phyloP scores from a whole-genome alignment of 2,888 invertebrate genomes.

The Resseliella maxima region DNA sequence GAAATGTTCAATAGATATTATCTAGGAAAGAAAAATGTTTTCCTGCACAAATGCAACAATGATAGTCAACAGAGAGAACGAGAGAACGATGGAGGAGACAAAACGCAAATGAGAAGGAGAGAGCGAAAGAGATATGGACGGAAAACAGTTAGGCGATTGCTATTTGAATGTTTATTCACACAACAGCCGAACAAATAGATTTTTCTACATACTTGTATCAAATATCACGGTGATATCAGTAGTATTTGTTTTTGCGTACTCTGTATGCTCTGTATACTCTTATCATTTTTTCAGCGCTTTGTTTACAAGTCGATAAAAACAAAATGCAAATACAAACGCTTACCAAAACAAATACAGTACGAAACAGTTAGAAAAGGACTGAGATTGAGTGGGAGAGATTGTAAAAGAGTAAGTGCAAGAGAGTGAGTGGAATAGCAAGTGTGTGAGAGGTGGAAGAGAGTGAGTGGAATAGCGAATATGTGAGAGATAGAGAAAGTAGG shows the following conservation, averaged over 20 bases:
- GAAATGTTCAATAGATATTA: conserved; percentile 25
- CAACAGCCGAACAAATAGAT: conserved; percentile 29
- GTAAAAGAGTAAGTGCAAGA: no score
- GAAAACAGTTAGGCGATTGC: background rate
- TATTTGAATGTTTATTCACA: conserved; percentile 4
- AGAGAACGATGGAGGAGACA: background rate
- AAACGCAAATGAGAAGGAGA: background rate
- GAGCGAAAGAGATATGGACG: background rate
- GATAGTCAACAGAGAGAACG: no score
- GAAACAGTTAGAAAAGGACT: background rate
- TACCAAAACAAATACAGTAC: background rate
- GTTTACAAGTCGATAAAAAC: background rate
- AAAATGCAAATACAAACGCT: conserved; percentile 43
- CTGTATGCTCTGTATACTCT: background rate
- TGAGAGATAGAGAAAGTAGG: no score
- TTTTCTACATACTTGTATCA: conserved; percentile 5
- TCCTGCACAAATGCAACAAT: conserved; percentile 37
- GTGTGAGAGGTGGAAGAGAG: no score
- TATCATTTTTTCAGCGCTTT: background rate
- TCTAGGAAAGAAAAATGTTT: conserved; percentile 44
- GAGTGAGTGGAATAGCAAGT: no score
- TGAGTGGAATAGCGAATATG: no score
- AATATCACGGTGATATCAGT: background rate
- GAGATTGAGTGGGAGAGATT: no score
- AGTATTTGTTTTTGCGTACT: background rate